phyloP scores from a whole-genome alignment of 1,140 invertebrate genomes.

The Cydia fagiglandana region DNA sequence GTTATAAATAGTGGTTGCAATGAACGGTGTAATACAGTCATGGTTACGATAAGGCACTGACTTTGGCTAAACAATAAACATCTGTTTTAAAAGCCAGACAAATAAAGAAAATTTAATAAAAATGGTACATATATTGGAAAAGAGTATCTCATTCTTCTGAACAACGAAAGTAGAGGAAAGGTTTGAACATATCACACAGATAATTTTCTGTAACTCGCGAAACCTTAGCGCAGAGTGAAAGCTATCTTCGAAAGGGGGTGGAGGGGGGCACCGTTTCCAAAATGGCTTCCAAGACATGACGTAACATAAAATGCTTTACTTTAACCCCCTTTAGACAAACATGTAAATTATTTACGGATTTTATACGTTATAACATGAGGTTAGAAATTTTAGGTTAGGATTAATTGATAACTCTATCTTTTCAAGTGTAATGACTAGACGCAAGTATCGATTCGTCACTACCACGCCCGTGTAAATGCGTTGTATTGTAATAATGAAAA shows the following conservation, averaged over 20 bases:
- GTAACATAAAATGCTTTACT: slow-evolving; percentile 6
- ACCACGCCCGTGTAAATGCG: slow-evolving; percentile 6
- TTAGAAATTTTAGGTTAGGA: neutral
- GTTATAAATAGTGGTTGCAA: too few species aligned
- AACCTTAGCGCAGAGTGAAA: slow-evolving; percentile 14
- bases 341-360: neutral
- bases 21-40: too few species aligned
- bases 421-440: neutral
- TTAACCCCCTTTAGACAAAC: neutral
- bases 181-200: neutral
- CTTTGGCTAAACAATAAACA: too few species aligned
- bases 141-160: neutral
- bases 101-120: neutral
- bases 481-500: slow-evolving; percentile 3
- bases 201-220: neutral
- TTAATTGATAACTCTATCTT: neutral
- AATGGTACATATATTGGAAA: neutral
- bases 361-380: neutral
- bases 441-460: neutral
- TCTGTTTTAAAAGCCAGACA: too few species aligned
- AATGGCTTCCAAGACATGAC: slow-evolving; percentile 17
- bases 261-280: slow-evolving; percentile 8
- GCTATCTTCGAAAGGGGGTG: slow-evolving; percentile 19
- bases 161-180: neutral
- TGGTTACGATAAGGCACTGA: too few species aligned